Conservation (phyloP, 2,888 invertebrate genomes). For the Fabriciana adippe region DNA sequence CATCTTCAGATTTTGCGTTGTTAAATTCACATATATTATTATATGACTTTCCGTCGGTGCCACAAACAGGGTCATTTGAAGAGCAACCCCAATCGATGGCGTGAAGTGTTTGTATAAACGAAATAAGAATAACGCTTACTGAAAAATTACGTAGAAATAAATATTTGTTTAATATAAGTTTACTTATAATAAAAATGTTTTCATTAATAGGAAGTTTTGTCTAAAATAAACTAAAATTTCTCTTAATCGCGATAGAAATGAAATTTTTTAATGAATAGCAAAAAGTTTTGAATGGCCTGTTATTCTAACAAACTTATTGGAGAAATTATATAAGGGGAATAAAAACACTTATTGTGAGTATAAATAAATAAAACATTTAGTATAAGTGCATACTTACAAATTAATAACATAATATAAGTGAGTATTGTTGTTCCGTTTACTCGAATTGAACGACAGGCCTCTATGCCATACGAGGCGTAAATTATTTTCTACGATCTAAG, state of each 20-base stretch:
- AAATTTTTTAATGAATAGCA: background rate
- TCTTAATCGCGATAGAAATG: background rate
- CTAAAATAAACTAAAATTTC: background rate
- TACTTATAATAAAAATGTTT: no score
- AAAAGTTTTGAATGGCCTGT: no score
- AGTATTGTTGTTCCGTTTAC: background rate
- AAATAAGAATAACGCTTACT: constrained; percentile 15
- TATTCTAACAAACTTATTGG: no score
- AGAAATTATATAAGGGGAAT: no score
- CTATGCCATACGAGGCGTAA: background rate
- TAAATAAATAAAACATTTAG: background rate
- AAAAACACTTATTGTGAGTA: background rate
- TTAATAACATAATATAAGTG: background rate
- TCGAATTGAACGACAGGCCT: background rate
- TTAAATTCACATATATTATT: constrained; percentile 44
- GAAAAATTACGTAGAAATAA: background rate
- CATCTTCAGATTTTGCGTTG: constrained; percentile 30
- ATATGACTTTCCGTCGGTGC: constrained; percentile 50
- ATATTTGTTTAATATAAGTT: no score
- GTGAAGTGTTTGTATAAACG: background rate
- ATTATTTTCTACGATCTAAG: background rate
- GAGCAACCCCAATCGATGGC: constrained; percentile 16
- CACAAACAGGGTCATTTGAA: constrained; percentile 41
- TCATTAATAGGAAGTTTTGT: background rate
- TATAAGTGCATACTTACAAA: constrained; percentile 5